Percentiles rank a stretch among this genome's conserved stretches.
Evolutionary conservation across 2,888 invertebrate species (phyloP).

Genomic region (Micoletzkya japonica): DNA sequence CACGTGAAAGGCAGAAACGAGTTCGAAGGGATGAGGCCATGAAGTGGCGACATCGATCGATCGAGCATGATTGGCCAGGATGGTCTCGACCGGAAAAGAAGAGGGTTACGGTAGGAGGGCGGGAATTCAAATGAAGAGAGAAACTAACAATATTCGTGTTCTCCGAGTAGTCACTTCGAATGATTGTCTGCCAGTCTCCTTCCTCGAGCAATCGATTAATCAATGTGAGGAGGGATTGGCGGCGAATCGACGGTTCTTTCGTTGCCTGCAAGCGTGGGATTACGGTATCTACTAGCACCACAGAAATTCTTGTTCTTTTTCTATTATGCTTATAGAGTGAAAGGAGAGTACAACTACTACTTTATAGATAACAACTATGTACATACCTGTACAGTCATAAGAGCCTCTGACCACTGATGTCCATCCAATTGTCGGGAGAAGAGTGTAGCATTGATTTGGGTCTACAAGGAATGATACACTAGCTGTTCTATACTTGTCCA

Average conservation of each 20-base stretch:
- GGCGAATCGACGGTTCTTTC: slow-evolving; percentile 11
- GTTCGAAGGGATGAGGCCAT: slow-evolving; percentile 27
- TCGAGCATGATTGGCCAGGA: slow-evolving; percentile 19
- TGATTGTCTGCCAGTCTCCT: slow-evolving; percentile 23
- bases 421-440: slow-evolving; percentile 27
- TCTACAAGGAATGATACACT: not conserved
- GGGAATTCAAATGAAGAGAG: not conserved
- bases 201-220: slow-evolving; percentile 11
- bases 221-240: slow-evolving; percentile 9
- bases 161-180: not conserved
- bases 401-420: slow-evolving; percentile 25
- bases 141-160: not conserved
- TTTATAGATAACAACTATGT: not conserved
- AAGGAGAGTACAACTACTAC: not conserved
- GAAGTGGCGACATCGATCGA: not conserved
- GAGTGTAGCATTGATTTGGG: slow-evolving; percentile 27
- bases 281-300: not conserved
- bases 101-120: not conserved
- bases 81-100: slow-evolving; percentile 13
- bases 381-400: slow-evolving; percentile 16
- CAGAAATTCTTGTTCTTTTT: not conserved
- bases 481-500: not conserved
- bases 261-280: not conserved
- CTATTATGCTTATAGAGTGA: not conserved
- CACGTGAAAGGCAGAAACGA: slow-evolving; percentile 19